A percentile compares a stretch with the other conserved stretches of the same genome.
These are phyloP conservation scores for Hyphantria cunea DNA, from an alignment of 1,140 invertebrate genomes.

Conservation along the genomic window DNA sequence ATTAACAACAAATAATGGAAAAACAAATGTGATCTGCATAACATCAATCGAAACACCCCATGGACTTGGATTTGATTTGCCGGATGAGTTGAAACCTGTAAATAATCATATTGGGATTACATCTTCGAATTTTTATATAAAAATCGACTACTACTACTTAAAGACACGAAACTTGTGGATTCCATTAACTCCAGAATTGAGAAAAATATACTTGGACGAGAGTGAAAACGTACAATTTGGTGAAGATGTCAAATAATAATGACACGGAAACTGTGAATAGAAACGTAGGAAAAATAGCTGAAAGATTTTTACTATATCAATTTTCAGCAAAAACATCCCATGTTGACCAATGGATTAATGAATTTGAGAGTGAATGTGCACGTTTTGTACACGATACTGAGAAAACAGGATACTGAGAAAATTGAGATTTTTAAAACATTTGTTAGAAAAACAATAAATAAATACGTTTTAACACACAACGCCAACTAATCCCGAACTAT, in stretches of 20 bases:
- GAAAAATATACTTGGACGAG: slow-evolving; percentile 47
- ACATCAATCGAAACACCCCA: slow-evolving; percentile 40
- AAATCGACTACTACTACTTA: slow-evolving; percentile 30
- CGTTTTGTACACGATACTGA: slow-evolving; percentile 31
- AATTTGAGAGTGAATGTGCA: slow-evolving; percentile 40
- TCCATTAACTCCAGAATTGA: slow-evolving; percentile 35
- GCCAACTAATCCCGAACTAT: too few relatives aligned
- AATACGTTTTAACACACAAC: too few relatives aligned
- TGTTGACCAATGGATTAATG: slow-evolving; percentile 41
- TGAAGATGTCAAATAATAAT: slow-evolving; percentile 44
- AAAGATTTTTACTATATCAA: slow-evolving; percentile 43
- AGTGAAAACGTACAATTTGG: slow-evolving; percentile 51
- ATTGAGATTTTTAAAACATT: slow-evolving; percentile 46
- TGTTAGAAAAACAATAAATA: slow-evolving; percentile 48
- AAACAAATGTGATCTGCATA: slow-evolving; percentile 49
- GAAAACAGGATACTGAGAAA: slow-evolving; percentile 45
- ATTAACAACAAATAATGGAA: slow-evolving; percentile 37
- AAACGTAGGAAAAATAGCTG: slow-evolving; percentile 36
- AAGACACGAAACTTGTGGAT: slow-evolving; percentile 40
- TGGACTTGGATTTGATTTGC: slow-evolving; percentile 32
- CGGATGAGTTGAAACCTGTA: slow-evolving; percentile 32
- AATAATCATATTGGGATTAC: slow-evolving; percentile 31
- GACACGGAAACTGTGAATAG: slow-evolving; percentile 11
- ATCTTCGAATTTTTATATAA: slow-evolving; percentile 13
- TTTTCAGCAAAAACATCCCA: slow-evolving; percentile 41